These are phyloP conservation scores for Passerculus sandwichensis DNA, from an alignment of 2,797 vertebrate genomes.

Conservation along the genomic window DNA sequence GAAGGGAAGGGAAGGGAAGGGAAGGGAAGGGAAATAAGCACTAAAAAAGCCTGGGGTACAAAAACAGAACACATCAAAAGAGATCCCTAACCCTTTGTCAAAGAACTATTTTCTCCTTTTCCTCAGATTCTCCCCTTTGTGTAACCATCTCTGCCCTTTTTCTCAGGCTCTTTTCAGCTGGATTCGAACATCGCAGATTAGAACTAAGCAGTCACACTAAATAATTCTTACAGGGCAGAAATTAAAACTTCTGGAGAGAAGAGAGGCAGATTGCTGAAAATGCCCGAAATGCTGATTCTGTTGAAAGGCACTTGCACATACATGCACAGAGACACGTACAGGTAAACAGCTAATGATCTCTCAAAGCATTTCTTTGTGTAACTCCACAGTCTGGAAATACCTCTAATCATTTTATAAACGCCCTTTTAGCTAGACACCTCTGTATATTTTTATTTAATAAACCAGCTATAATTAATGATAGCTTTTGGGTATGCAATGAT, in stretches of 20 bases:
- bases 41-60: not conserved
- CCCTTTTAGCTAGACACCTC: not conserved
- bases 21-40: too few relatives aligned
- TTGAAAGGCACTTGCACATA: not conserved
- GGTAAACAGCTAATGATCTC: not conserved
- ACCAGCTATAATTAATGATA: not conserved
- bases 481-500: not conserved
- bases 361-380: not conserved
- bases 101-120: not conserved
- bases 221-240: conserved; percentile 17
- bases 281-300: not conserved
- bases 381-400: not conserved
- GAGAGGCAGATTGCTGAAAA: not conserved
- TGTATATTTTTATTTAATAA: not conserved
- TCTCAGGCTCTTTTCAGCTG: conserved; percentile 52
- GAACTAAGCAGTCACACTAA: not conserved
- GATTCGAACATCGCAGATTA: not conserved
- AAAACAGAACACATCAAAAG: not conserved
- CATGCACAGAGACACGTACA: not conserved
- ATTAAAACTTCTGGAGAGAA: conserved; percentile 34
- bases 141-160: conserved; percentile 33
- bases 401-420: not conserved
- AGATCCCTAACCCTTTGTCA: not conserved
- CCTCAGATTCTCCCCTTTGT: not conserved
- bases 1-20: too few relatives aligned